phyloP scores from a whole-genome alignment of 2,888 invertebrate genomes.

The Agonopterix arenella region DNA sequence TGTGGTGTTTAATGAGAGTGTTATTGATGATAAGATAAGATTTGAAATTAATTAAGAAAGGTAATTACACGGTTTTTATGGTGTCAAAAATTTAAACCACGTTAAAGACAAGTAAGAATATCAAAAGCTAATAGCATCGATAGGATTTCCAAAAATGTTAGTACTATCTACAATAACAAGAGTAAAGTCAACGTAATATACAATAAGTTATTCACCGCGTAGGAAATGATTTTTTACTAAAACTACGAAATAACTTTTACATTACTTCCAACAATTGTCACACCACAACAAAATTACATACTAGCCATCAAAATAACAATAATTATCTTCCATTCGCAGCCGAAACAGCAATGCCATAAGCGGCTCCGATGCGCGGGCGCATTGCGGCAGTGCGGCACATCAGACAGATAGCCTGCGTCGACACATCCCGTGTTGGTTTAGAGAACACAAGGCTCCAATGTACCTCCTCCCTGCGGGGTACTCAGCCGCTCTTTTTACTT shows the following conservation, averaged over 20 bases:
- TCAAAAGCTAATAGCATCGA: too few relatives aligned
- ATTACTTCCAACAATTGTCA: too few relatives aligned
- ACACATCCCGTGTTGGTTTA: slow-evolving; percentile 68
- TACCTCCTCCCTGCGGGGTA: slow-evolving; percentile 49
- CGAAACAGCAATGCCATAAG: slow-evolving; percentile 5
- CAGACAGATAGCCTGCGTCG: slow-evolving; percentile 42
- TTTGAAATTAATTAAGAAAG: neutral
- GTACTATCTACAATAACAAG: too few relatives aligned
- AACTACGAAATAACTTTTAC: too few relatives aligned
- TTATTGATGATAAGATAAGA: neutral
- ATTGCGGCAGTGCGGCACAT: slow-evolving; percentile 21
- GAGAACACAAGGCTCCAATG: slow-evolving; percentile 33
- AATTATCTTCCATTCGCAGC: neutral
- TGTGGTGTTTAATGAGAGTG: neutral
- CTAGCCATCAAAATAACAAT: too few relatives aligned
- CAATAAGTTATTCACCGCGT: too few relatives aligned
- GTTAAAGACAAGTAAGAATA: too few relatives aligned
- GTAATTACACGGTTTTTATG: neutral
- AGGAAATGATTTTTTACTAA: too few relatives aligned
- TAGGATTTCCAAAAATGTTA: too few relatives aligned
- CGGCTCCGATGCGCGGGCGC: neutral
- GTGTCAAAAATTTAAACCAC: too few relatives aligned
- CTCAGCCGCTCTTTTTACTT: slow-evolving; percentile 32
- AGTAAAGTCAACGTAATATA: too few relatives aligned
- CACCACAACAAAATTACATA: too few relatives aligned